phyloP scores from a whole-genome alignment of 2,888 invertebrate genomes.

The Drosophila affinis region DNA sequence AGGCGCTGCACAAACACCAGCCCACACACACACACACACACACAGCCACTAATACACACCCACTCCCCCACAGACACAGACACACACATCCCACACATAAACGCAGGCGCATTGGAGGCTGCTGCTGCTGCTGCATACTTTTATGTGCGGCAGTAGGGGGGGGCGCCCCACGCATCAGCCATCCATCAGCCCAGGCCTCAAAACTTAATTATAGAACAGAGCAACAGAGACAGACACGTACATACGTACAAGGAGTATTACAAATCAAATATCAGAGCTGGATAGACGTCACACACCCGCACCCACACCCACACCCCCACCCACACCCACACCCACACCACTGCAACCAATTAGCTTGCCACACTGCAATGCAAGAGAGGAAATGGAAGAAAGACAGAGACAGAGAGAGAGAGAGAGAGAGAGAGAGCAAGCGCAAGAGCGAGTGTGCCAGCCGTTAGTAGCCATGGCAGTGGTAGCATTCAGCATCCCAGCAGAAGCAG shows the following conservation, averaged over 20 bases:
- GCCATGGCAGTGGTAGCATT: constrained; percentile 9
- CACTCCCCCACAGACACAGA: constrained; percentile 2
- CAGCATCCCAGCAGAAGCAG: neutral
- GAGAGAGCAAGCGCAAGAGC: constrained; percentile 17
- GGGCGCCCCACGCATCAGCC: neutral
- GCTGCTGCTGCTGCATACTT: constrained; percentile 59
- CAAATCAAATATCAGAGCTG: constrained; percentile 69
- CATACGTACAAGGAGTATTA: constrained; percentile 33
- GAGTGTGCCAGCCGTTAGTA: neutral
- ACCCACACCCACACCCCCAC: neutral
- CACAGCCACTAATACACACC: neutral
- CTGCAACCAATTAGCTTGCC: constrained; percentile 58
- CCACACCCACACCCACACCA: neutral
- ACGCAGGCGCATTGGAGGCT: constrained; percentile 55
- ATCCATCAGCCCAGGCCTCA: constrained; percentile 20
- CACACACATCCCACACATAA: constrained; percentile 2
- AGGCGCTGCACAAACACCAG: constrained; percentile 17
- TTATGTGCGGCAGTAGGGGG: constrained; percentile 42
- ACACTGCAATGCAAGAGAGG: constrained; percentile 8
- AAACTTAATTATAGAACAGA: constrained; percentile 69
- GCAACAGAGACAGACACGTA: constrained; percentile 10
- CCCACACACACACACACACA: constrained; percentile 11
- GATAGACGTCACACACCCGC: constrained; percentile 7
- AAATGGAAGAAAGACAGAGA: constrained; percentile 19
- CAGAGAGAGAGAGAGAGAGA: constrained; percentile 19